Percentiles rank a stretch among this genome's conserved stretches.
Evolutionary conservation across 2,888 invertebrate species (phyloP).

Genomic region (Leucozona laternaria): DNA sequence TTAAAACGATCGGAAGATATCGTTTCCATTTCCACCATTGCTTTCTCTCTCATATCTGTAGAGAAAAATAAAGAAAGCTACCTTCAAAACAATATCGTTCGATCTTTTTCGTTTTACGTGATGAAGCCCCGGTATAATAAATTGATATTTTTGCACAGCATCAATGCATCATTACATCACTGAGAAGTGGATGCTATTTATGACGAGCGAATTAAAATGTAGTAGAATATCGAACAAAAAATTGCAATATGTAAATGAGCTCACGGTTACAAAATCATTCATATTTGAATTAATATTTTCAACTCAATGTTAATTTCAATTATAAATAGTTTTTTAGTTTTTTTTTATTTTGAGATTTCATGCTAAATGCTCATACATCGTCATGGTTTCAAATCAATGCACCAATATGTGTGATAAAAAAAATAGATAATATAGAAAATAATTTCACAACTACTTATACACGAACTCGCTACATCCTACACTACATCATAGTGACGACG

Average conservation of each 20-base stretch:
- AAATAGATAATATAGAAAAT: too few species aligned
- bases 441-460: not conserved
- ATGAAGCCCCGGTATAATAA: too few species aligned
- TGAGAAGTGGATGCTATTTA: not conserved
- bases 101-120: too few species aligned
- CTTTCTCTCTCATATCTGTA: too few species aligned
- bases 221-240: not conserved
- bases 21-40: too few species aligned
- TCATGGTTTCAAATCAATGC: not conserved
- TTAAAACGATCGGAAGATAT: too few species aligned
- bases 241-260: not conserved
- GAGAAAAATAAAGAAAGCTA: too few species aligned
- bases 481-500: not conserved
- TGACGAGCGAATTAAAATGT: not conserved
- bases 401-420: not conserved
- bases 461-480: not conserved
- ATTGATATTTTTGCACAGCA: not conserved
- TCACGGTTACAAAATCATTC: not conserved
- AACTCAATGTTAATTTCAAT: slow-evolving; percentile 16
- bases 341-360: not conserved
- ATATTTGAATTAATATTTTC: not conserved
- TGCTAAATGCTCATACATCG: not conserved
- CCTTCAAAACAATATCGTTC: too few species aligned
- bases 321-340: not conserved
- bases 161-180: not conserved